Base-by-base conservation (phyloP, 2,797 vertebrate genomes). In the Enteromius fasciolatus region DNA sequence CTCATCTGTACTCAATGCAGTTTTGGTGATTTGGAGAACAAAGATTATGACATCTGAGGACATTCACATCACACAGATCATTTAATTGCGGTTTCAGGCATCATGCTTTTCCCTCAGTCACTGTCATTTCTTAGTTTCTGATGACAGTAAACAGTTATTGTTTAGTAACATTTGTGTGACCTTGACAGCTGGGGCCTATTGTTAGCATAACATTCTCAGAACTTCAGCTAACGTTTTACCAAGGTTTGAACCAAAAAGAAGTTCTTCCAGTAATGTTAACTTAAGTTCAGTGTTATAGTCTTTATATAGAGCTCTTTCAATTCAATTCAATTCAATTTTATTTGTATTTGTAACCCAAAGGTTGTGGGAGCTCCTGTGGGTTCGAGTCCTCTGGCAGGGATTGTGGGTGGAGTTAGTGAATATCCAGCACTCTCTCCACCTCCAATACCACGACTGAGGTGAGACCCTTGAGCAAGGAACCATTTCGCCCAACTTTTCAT, bases 81-180 rank as follows among this genome's bases (percentile, higher is more conserved):
- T 33, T n/a, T 68, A 18, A 68, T 39, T 52, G 61, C 46, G 9
- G 20, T 78, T 78, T 33, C 44, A 36, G 25, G 59, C 18, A 10
- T 66, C 48, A 10, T 23, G 54, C 25, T 80, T 18, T 33, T 23
- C 9, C 12, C 31, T 44, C 25, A 31, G 41, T 15, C 23, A 33
- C 1, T 63, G 2, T 39, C 36, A 39, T 5, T 39, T 39, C 36
- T 39, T 4, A 46, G 50, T 63, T 61, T 63, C 39, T 72, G 68
- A 10, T 57, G 31, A 23, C 25, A 72, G 18, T 14, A 72, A 81
- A 81, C 5, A 8, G 1, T 17, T 73, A 39, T n/a, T 63, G 54
- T 73, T 72, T 17, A 54, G 25, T n/a, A 61, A 73, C 11, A 36
- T 70, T 70, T 46, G 17, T 54, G 48, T 54, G 14, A 67, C 46